These are phyloP conservation scores for Tokudaia tokunoshimensis DNA, from an alignment of 2,797 vertebrate genomes.

Conservation along the genomic window DNA sequence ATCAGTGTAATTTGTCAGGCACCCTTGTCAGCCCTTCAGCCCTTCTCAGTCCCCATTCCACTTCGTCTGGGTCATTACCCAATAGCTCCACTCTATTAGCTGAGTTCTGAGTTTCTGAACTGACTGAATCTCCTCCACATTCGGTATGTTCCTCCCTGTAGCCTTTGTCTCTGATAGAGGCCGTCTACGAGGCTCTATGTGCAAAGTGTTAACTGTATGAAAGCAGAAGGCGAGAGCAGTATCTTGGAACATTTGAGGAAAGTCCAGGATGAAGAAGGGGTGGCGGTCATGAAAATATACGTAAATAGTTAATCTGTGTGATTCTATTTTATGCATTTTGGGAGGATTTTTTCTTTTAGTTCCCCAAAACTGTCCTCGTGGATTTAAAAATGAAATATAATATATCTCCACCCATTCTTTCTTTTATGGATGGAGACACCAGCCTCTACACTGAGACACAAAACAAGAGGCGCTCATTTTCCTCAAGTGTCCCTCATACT, in stretches of 20 bases:
- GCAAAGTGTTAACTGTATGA: not conserved
- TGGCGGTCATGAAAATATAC: not conserved
- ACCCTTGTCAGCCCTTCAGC: not conserved
- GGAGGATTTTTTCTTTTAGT: not conserved
- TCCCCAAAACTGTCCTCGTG: not conserved
- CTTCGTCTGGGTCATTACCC: constrained; percentile 35
- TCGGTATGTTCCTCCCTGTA: not conserved
- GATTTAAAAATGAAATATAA: constrained; percentile 22
- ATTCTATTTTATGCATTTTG: not conserved
- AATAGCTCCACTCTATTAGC: not conserved
- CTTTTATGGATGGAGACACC: not conserved
- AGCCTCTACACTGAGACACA: not conserved
- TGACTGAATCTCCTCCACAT: not conserved
- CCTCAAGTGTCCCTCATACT: not conserved
- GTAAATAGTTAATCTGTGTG: not conserved
- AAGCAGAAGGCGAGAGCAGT: not conserved
- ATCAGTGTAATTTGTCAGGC: not conserved
- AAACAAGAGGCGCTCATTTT: not conserved
- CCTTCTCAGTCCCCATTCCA: not conserved
- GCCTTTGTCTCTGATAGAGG: not conserved
- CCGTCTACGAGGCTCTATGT: not conserved
- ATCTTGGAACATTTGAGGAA: not conserved
- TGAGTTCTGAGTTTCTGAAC: not conserved
- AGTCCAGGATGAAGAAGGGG: not conserved
- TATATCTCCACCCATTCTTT: not conserved